Evolutionary conservation across 2,888 invertebrate genomes (phyloP), one percentile per base, ranked within the genome.

Genomic region (Cybosia mesomella): DNA sequence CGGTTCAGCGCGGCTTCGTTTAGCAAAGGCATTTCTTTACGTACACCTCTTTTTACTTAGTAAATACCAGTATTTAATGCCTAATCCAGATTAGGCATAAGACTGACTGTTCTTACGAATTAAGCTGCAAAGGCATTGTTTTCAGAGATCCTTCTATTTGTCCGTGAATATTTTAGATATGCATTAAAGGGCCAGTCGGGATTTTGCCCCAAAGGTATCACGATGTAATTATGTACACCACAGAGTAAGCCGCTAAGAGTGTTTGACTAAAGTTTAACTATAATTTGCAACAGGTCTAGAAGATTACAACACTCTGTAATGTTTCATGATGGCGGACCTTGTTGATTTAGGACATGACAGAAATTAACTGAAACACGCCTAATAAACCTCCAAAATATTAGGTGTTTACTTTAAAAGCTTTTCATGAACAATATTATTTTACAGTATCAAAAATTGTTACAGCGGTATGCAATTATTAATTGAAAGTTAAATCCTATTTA

Each of bases 281-380:
- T 89, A 92, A 92, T 92, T 93, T 90, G 89, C 85, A 82, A 87
- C 89, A 91, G 90, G 92, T 93, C 91, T 90, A 80, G 82, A 89
- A 93, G 93, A 93, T 93, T 92, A 93, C 89, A 85, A 88, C 90
- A 90, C 90, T 89, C 87, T 85, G 83, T 84, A 85, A 79, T 83
- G 87, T 83, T 85, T 85, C 84, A 84, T 85, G 84, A 88, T 84
- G 84, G 85, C 83, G 85, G 86, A 83, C 84, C 83, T 84, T 93
- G 94, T 93, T 92, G 90, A 89, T 88, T 92, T 94, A 94, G 94
- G 94, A 91, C 89, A 87, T 87, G 86, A 85, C 85, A 87, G 85
- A 89, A 89, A 90, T 91, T 89, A 89, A 86, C 84, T 82, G 74
- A 83, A 87, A 83, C 74, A 83, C 77, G 80, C 81, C 82, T 86